Evolutionary conservation across 2,797 vertebrate species (phyloP).

Genomic region (Crax fasciolata): DNA sequence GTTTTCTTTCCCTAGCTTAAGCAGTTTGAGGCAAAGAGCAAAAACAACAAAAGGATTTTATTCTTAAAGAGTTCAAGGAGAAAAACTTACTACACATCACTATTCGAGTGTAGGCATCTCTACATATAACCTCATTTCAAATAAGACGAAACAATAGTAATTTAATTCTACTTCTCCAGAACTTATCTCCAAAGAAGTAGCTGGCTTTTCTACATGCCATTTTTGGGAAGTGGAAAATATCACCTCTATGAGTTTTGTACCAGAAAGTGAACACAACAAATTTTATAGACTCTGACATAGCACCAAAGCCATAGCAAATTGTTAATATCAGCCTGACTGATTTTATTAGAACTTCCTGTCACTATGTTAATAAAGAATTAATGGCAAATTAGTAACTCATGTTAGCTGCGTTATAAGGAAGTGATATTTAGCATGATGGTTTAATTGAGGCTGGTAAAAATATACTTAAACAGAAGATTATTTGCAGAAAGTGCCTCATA

Average conservation of each 20-base stretch:
- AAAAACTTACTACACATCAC: background rate
- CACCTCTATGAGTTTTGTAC: background rate
- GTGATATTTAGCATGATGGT: background rate
- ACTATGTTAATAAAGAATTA: slow-evolving; percentile 56
- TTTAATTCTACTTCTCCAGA: slow-evolving; percentile 6
- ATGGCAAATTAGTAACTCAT: background rate
- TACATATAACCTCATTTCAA: background rate
- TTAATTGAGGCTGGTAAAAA: slow-evolving; percentile 15
- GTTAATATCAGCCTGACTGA: background rate
- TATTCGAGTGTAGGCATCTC: background rate
- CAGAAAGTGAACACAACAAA: background rate
- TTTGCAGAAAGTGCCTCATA: slow-evolving; percentile 20
- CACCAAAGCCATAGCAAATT: background rate
- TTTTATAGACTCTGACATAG: background rate
- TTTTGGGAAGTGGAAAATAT: background rate
- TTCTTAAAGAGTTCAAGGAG: background rate
- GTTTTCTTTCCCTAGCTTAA: background rate
- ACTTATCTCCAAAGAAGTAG: background rate
- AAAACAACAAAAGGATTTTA: background rate
- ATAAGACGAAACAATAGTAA: background rate
- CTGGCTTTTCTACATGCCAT: background rate
- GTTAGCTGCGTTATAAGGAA: slow-evolving; percentile 16
- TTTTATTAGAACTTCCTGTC: slow-evolving; percentile 25
- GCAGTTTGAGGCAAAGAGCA: background rate
- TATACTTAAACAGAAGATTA: background rate